Base-by-base conservation (phyloP, 1,140 invertebrate species). In the Drosophila nigromelanica region DNA sequence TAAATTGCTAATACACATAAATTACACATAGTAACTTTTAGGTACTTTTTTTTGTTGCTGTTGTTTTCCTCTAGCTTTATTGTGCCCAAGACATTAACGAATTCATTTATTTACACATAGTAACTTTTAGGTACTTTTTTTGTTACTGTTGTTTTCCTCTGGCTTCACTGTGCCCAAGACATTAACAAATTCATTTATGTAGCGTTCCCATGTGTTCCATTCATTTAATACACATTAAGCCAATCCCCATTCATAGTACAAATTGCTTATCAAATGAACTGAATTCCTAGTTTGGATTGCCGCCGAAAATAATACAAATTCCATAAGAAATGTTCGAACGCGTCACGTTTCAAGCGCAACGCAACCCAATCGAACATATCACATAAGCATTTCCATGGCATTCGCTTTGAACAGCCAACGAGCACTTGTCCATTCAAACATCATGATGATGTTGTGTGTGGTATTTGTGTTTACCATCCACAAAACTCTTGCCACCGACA, bases 201-300 rank as follows among this genome's bases (percentile, higher is more conserved):
- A 5, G 8, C 15, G 43, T 6, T 5, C 4, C 42, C 39, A 12
- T 8, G 27, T 18, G 8, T n/a, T 56, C 42, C 30, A 48, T 58
- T 48, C 55, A 87, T 75, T 87, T 85, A 72, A 58, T 73, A 64
- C 40, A 61, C 78, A 86, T 85, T 87, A 78, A 62, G 74, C 47
- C 78, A 87, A 81, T 87, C 74, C 43, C 39, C 30, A 24, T 45
- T 35, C 42, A 63, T 72, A 76, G 43, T 58, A 64, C 21, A 64
- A 76, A 80, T 63, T 75, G 80, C 72, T 75, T 79, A 86, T 63
- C 74, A 68, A 85, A 68, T 70, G 63, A 82, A 87, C 55, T 52
- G 63, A 87, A 81, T 82, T 87, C 74, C 48, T 71, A 35, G 62
- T 71, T 78, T 47, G 42, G 40, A 30, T 39, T 33, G 30, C 30